Evolutionary conservation across 1,140 invertebrate genomes (phyloP).

Genomic region (Orius insidiosus): DNA sequence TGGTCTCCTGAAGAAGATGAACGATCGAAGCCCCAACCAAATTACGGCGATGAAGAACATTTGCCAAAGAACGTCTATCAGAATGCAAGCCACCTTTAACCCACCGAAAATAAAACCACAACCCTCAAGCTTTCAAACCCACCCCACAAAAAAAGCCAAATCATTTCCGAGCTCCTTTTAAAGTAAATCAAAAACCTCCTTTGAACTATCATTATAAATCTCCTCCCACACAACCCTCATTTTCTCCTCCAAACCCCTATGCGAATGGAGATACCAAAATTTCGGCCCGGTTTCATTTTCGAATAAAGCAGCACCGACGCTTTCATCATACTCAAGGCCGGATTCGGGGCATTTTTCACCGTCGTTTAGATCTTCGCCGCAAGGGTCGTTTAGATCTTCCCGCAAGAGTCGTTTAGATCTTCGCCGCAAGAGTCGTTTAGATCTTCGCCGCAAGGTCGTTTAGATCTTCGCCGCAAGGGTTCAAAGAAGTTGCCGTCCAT

Average conservation of each 20-base stretch:
- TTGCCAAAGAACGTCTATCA: background rate
- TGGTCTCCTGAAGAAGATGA: conserved; percentile 10
- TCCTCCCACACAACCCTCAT: conserved; percentile 2
- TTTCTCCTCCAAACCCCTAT: background rate
- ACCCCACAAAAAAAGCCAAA: background rate
- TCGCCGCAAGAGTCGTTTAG: no score
- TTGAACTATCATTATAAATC: background rate
- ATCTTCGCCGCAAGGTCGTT: no score
- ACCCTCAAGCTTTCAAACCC: background rate
- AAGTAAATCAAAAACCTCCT: background rate
- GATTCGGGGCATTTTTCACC: no score
- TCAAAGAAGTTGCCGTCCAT: background rate
- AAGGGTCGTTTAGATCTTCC: no score
- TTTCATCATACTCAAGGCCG: background rate
- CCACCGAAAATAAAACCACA: conserved; percentile 1
- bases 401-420: no score
- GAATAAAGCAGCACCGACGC: no score
- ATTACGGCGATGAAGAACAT: background rate
- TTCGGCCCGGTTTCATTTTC: no score
- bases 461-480: background rate
- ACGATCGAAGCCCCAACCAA: background rate
- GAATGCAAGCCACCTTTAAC: background rate
- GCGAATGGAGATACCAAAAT: background rate
- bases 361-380: no score
- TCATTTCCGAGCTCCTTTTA: background rate